Percentiles rank a stretch among this genome's conserved stretches.
phyloP scores from a whole-genome alignment of 2,888 invertebrate species.

The Pomacea canaliculata region DNA sequence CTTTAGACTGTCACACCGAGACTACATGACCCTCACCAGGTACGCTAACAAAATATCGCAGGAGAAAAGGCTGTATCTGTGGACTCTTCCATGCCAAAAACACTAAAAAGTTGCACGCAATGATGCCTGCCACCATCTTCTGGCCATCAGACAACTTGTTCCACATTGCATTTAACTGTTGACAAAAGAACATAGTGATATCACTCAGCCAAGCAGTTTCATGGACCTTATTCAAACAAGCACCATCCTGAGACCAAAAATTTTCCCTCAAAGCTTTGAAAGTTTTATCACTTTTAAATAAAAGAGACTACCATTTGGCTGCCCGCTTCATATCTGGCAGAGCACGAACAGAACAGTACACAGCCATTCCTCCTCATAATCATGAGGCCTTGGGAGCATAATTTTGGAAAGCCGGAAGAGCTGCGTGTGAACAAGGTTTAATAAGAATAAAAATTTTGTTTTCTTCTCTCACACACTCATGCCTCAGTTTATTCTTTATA shows the following conservation, averaged over 20 bases:
- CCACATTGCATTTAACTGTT: slow-evolving; percentile 45
- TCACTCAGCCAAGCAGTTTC: not conserved
- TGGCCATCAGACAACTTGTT: slow-evolving; percentile 42
- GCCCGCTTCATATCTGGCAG: no score
- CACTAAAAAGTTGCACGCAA: slow-evolving; percentile 82
- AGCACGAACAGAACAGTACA: not conserved
- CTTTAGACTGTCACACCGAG: no score
- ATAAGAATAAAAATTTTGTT: no score
- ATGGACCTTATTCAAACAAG: not conserved
- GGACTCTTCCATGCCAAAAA: slow-evolving; percentile 87
- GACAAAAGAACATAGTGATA: slow-evolving; percentile 8
- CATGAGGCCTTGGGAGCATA: no score
- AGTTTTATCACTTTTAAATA: no score
- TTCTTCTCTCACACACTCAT: no score
- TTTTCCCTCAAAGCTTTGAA: no score
- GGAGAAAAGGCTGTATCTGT: slow-evolving; percentile 79
- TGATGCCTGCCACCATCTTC: slow-evolving; percentile 76
- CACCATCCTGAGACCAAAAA: not conserved
- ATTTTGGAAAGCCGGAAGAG: no score
- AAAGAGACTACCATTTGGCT: no score
- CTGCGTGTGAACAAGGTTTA: no score
- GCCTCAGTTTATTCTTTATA: no score
- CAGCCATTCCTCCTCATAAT: no score
- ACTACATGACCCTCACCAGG: slow-evolving; percentile 74
- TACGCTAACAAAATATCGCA: slow-evolving; percentile 87